Conservation (phyloP, 2,797 vertebrate species). For the Brachyrhaphis roseni region DNA sequence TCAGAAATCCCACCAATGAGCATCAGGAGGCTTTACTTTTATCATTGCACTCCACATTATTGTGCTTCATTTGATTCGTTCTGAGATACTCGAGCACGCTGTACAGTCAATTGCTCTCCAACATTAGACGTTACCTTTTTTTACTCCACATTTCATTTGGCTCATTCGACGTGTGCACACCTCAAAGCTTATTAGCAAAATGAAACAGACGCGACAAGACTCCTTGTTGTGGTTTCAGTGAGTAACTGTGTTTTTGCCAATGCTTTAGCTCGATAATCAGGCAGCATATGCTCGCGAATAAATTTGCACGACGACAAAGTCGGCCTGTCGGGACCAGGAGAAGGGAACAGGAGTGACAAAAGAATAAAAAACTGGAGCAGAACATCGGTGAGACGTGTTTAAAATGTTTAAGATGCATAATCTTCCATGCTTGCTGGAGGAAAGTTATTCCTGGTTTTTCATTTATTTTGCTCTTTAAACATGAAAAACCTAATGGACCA, state of each 20-base stretch:
- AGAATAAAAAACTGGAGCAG: constrained; percentile 3
- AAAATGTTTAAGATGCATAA: constrained; percentile 27
- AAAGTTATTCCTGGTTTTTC: constrained; percentile 26
- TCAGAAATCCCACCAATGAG: background rate
- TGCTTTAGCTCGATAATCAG: constrained; percentile 29
- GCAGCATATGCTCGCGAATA: constrained; percentile 8
- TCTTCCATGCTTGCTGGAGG: constrained; percentile 18
- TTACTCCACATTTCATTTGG: background rate
- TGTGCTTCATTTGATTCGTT: background rate
- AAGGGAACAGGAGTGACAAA: constrained; percentile 8
- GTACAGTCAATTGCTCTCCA: background rate
- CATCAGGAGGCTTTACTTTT: background rate
- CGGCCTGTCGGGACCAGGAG: constrained; percentile 12
- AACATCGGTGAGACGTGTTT: constrained; percentile 21
- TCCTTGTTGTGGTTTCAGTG: constrained; percentile 16
- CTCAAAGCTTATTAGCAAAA: constrained; percentile 19
- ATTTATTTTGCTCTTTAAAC: constrained; percentile 19
- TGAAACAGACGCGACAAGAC: constrained; percentile 20
- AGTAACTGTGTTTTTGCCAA: constrained; percentile 1
- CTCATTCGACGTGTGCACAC: background rate
- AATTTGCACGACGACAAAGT: constrained; percentile 42
- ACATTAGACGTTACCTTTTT: background rate
- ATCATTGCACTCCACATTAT: background rate
- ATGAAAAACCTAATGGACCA: constrained; percentile 2
- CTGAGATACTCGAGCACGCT: background rate